Conservation (phyloP, 2,888 invertebrate genomes). For the Scaptodrosophila latifasciaeformis region DNA sequence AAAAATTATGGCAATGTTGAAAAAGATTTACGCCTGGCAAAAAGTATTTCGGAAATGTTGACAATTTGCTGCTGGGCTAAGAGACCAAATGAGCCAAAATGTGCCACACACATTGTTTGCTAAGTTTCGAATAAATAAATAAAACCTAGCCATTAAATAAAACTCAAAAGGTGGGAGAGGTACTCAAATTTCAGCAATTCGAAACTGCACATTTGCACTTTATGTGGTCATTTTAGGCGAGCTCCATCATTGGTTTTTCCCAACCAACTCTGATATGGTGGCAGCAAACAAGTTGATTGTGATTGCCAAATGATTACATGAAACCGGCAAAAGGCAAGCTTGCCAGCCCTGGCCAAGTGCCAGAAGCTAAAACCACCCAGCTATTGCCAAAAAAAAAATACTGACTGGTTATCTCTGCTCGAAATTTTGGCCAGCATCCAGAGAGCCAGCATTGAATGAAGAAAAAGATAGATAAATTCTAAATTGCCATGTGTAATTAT, state of each 20-base stretch:
- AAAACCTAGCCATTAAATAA: too few species aligned
- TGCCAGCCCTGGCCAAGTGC: not conserved
- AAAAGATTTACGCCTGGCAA: conserved; percentile 23
- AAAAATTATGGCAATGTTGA: conserved; percentile 41
- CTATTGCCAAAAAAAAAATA: too few species aligned
- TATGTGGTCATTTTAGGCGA: conserved; percentile 60
- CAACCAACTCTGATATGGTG: conserved; percentile 27
- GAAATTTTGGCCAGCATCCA: conserved; percentile 32
- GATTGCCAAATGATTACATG: conserved; percentile 63
- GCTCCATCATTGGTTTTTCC: conserved; percentile 63
- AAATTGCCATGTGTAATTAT: conserved; percentile 35
- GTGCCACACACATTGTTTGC: conserved; percentile 46
- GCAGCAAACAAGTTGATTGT: conserved; percentile 56
- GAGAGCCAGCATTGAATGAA: conserved; percentile 6
- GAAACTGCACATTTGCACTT: conserved; percentile 64
- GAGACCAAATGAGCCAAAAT: conserved; percentile 54
- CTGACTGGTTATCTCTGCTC: too few species aligned
- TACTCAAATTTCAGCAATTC: conserved; percentile 31
- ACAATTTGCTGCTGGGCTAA: too few species aligned
- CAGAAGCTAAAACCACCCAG: too few species aligned
- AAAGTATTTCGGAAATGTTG: conserved; percentile 50
- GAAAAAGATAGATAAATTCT: too few species aligned
- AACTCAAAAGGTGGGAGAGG: not conserved
- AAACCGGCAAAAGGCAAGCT: conserved; percentile 38
- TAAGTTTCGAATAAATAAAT: conserved; percentile 52